Evolutionary conservation across 2,888 invertebrate species (phyloP), one percentile per base, ranked within the genome.

Genomic region (Carabus problematicus): DNA sequence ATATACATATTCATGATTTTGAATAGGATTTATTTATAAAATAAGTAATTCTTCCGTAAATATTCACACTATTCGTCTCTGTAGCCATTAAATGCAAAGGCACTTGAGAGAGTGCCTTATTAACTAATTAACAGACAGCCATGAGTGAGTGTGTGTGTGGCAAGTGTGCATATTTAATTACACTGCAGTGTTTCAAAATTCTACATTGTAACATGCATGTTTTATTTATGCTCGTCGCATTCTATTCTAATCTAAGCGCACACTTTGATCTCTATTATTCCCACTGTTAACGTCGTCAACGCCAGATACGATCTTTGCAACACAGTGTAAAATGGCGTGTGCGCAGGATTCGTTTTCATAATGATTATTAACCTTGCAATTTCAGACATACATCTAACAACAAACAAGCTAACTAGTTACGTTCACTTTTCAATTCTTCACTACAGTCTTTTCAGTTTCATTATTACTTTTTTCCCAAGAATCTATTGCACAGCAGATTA

Each of bases 351-450:
- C 45, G n/a, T 45, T 45, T 45, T 45, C 45, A 45, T 45, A 45
- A 45, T 45, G n/a, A 12, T 14, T 3, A 45, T 45, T 45, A 45
- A 45, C 45, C 45, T 45, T 45, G 45, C 45, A 14, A 12, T 45
- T 45, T 45, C n/a, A 45, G 45, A 45, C n/a, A 14, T 12, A 45
- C n/a, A 45, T 29, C 29, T 29, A 29, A 29, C 29, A 29, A 29
- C 29, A 29, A 2, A 29, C 29, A 29, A 2, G 6, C 29, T 45
- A 45, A 45, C n/a, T 6, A 29, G 29, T 29, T 29, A 45, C 45
- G 14, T 45, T 45, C 45, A 45, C 45, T 45, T 45, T 45, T 45
- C n/a, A 12, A 45, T 42, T 42, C 9, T 42, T 42, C 9, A n/a
- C n/a, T n/a, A n/a, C n/a, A n/a, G n/a, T n/a, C n/a, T n/a, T n/a